Percentiles rank a stretch among this genome's conserved stretches.
These are phyloP conservation scores for Drosophila kikkawai DNA, from an alignment of 1,140 invertebrate species.

Conservation along the genomic window DNA sequence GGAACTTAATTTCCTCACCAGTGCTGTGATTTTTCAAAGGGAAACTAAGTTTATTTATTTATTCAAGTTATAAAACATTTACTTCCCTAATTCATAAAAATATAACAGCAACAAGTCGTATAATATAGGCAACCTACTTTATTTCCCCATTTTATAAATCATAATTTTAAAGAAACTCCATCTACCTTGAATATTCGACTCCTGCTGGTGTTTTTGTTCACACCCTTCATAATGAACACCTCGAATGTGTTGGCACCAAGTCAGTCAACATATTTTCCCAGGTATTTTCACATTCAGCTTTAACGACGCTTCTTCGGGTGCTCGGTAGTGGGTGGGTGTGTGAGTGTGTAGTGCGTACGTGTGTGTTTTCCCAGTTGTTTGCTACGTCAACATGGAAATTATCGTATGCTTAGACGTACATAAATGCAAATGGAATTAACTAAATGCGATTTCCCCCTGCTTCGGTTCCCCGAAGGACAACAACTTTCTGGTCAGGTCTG, in stretches of 20 bases:
- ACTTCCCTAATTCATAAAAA: background rate
- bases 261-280: constrained; percentile 29
- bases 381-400: constrained; percentile 51
- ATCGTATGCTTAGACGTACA: constrained; percentile 54
- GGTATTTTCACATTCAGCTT: constrained; percentile 15
- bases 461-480: constrained; percentile 4
- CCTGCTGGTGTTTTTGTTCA: background rate
- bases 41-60: background rate
- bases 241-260: constrained; percentile 15
- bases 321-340: background rate
- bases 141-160: background rate
- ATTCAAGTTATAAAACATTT: too few species aligned
- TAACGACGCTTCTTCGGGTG: constrained; percentile 16
- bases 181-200: background rate
- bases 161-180: background rate
- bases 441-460: constrained; percentile 41
- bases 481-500: constrained; percentile 29
- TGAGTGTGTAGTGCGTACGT: constrained; percentile 8
- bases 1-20: constrained; percentile 18
- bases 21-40: background rate
- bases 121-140: background rate
- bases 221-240: constrained; percentile 21
- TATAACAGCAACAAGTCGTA: background rate
- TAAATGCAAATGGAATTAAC: constrained; percentile 72
- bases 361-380: constrained; percentile 28